These are phyloP conservation scores for Deilephila elpenor DNA, from an alignment of 2,888 invertebrate genomes.

Conservation along the genomic window DNA sequence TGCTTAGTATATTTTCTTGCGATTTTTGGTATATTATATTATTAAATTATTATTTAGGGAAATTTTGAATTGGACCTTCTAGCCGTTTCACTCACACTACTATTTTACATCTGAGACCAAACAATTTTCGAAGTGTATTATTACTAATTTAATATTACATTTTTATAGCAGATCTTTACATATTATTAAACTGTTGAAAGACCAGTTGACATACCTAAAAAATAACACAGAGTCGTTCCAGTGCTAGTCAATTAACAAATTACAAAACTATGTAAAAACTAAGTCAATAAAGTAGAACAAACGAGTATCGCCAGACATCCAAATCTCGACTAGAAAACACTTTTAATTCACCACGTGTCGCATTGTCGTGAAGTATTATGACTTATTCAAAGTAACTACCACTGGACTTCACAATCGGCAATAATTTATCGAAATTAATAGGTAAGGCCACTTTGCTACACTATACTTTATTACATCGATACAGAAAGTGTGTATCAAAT, in stretches of 20 bases:
- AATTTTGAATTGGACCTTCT: too few species aligned
- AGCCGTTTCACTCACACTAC: too few species aligned
- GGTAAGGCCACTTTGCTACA: constrained; percentile 1
- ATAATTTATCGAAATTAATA: constrained; percentile 3
- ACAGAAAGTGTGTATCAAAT: constrained; percentile 42
- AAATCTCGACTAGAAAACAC: neutral
- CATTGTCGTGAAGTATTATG: constrained; percentile 3
- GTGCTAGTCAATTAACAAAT: too few species aligned
- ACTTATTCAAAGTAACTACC: constrained; percentile 8
- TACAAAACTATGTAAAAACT: too few species aligned
- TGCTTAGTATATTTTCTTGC: neutral
- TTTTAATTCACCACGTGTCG: neutral
- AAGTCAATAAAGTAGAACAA: too few species aligned
- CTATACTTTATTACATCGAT: constrained; percentile 32
- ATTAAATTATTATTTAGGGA: neutral
- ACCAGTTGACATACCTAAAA: too few species aligned
- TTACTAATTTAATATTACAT: too few species aligned
- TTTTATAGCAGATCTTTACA: too few species aligned
- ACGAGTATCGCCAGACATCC: neutral
- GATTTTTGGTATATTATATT: neutral
- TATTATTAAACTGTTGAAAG: too few species aligned
- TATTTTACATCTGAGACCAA: too few species aligned
- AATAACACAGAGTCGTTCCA: too few species aligned
- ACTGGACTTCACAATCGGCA: neutral
- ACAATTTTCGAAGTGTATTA: too few species aligned